Conservation (phyloP, 2,888 invertebrate species). For the Agrotis puta region DNA sequence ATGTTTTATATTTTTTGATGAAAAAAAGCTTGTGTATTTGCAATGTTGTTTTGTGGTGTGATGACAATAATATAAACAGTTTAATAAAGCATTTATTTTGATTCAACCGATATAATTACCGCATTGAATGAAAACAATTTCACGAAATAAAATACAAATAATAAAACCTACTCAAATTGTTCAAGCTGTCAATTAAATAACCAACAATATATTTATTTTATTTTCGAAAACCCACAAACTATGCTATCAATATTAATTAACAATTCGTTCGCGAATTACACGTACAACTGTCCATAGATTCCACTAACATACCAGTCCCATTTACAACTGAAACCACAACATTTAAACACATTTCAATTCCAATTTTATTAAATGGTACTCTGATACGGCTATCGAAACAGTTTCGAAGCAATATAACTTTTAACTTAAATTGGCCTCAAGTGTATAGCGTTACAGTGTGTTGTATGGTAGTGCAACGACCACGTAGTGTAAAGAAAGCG, state of each 20-base stretch:
- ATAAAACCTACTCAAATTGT: background rate
- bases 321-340: slow-evolving; percentile 37
- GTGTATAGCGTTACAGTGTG: slow-evolving; percentile 65
- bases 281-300: background rate
- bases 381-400: slow-evolving; percentile 67
- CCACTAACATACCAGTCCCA: slow-evolving; percentile 11
- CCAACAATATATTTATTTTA: slow-evolving; percentile 23
- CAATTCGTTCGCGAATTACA: slow-evolving; percentile 30
- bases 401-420: slow-evolving; percentile 73
- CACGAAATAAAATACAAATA: slow-evolving; percentile 8
- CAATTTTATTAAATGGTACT: slow-evolving; percentile 67
- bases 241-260: slow-evolving; percentile 34
- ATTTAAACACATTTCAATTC: slow-evolving; percentile 61
- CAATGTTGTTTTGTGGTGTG: too few relatives aligned
- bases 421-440: slow-evolving; percentile 72
- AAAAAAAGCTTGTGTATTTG: background rate
- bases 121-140: too few relatives aligned
- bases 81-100: background rate
- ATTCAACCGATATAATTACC: too few relatives aligned
- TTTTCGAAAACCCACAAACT: slow-evolving; percentile 19
- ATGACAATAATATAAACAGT: background rate
- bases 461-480: slow-evolving; percentile 60
- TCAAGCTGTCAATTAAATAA: slow-evolving; percentile 18
- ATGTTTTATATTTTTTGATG: slow-evolving; percentile 3
- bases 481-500: slow-evolving; percentile 77